These are phyloP conservation scores for Incurvaria masculella DNA, from an alignment of 2,888 invertebrate species.

Conservation along the genomic window DNA sequence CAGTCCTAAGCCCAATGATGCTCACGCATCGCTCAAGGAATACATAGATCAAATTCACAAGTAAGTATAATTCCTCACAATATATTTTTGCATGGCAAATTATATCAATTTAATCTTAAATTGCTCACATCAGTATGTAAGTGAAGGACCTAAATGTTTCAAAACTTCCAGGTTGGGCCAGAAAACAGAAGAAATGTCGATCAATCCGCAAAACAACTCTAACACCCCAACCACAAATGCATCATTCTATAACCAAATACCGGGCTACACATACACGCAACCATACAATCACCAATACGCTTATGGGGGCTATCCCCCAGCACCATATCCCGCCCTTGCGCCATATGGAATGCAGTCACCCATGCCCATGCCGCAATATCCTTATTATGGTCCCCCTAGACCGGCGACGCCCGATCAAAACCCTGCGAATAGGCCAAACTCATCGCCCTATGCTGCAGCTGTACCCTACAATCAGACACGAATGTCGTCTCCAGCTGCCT, in stretches of 20 bases:
- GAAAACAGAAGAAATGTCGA: slow-evolving; percentile 39
- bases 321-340: slow-evolving; percentile 31
- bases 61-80: too few relatives aligned
- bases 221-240: slow-evolving; percentile 23
- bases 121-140: too few relatives aligned
- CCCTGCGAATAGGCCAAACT: slow-evolving; percentile 24
- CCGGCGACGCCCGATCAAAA: slow-evolving; percentile 22
- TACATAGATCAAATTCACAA: slow-evolving; percentile 57
- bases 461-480: slow-evolving; percentile 41
- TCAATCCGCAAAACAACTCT: slow-evolving; percentile 23
- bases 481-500: slow-evolving; percentile 36
- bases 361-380: slow-evolving; percentile 23
- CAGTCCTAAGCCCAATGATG: slow-evolving; percentile 58
- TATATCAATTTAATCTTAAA: too few relatives aligned
- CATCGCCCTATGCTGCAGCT: slow-evolving; percentile 28
- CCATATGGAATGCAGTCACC: slow-evolving; percentile 41
- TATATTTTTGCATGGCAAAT: too few relatives aligned
- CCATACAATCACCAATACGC: slow-evolving; percentile 25
- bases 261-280: slow-evolving; percentile 29
- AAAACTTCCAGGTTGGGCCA: slow-evolving; percentile 43
- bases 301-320: slow-evolving; percentile 28
- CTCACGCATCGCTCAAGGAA: slow-evolving; percentile 57
- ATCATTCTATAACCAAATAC: slow-evolving; percentile 34
- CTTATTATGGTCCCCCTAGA: slow-evolving; percentile 27
- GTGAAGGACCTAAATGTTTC: too few relatives aligned